A percentile compares a stretch with the other conserved stretches of the same genome.
Conservation (phyloP, 1,140 invertebrate genomes). For the Zaprionus lachaisei region DNA sequence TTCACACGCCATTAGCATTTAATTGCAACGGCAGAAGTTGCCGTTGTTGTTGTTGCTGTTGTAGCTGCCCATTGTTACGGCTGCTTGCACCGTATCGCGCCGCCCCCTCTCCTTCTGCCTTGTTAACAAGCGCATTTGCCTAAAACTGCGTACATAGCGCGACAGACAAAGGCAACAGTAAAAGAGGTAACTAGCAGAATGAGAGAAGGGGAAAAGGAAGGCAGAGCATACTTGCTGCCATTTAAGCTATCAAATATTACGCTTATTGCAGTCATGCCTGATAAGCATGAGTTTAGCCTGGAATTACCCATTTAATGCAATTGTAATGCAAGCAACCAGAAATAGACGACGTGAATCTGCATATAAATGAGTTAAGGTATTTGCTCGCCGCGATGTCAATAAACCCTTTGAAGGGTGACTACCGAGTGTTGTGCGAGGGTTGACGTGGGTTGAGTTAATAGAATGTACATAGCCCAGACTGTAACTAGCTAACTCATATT, state of each 20-base stretch:
- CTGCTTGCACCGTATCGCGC: background rate
- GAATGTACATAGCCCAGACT: too few species aligned
- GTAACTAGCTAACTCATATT: background rate
- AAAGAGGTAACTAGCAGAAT: background rate
- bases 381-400: constrained; percentile 51
- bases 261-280: constrained; percentile 56
- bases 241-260: constrained; percentile 77
- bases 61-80: constrained; percentile 12
- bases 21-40: constrained; percentile 53
- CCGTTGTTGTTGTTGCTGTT: background rate
- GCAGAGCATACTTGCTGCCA: constrained; percentile 21
- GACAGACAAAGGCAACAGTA: constrained; percentile 9
- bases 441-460: background rate
- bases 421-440: background rate
- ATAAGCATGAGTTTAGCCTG: constrained; percentile 61
- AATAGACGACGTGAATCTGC: constrained; percentile 35
- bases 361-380: constrained; percentile 51
- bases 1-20: constrained; percentile 82
- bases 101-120: constrained; percentile 42
- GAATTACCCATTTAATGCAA: constrained; percentile 57
- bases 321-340: constrained; percentile 47
- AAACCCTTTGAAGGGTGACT: constrained; percentile 13
- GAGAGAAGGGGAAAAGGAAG: background rate
- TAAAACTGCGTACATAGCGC: constrained; percentile 59
- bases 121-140: constrained; percentile 76